These are phyloP conservation scores for Drosophila melanica DNA, from an alignment of 1,140 invertebrate species.

Conservation along the genomic window DNA sequence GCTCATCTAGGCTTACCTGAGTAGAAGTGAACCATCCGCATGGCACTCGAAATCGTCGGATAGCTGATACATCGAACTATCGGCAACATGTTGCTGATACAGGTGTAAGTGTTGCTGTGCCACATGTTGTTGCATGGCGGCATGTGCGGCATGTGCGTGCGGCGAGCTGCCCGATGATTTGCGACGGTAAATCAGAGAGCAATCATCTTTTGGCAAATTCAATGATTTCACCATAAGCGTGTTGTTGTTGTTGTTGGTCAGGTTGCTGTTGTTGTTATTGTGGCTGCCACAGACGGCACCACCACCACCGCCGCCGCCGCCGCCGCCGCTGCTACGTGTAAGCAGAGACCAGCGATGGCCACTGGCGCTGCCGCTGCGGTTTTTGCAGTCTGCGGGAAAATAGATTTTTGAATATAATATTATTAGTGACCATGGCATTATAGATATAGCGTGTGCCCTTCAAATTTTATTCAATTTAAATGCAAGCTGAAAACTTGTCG, in stretches of 20 bases:
- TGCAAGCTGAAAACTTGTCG: conserved; percentile 49
- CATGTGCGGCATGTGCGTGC: conserved; percentile 44
- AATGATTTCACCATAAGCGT: conserved; percentile 78
- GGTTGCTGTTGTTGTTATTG: conserved; percentile 67
- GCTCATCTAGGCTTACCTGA: conserved; percentile 55
- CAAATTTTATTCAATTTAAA: conserved; percentile 43
- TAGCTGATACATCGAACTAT: conserved; percentile 65
- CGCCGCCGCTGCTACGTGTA: conserved; percentile 46
- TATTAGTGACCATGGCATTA: conserved; percentile 22
- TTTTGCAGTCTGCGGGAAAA: conserved; percentile 65
- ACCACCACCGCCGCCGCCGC: conserved; percentile 1
- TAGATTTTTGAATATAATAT: conserved; percentile 26
- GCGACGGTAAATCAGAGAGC: conserved; percentile 84
- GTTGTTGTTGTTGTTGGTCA: conserved; percentile 77
- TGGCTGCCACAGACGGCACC: conserved; percentile 17
- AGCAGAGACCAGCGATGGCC: conserved; percentile 78
- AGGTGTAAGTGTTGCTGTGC: conserved; percentile 56
- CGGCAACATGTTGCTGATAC: conserved; percentile 52
- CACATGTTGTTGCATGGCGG: conserved; percentile 51
- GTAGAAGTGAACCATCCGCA: conserved; percentile 75
- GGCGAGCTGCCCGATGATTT: conserved; percentile 87
- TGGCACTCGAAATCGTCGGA: conserved; percentile 81
- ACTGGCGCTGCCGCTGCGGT: conserved; percentile 72
- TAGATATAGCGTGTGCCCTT: conserved; percentile 1
- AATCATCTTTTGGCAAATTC: conserved; percentile 85